Evolutionary conservation across 2,113 vertebrate species (phyloP).

Genomic region (Alethe diademata): DNA sequence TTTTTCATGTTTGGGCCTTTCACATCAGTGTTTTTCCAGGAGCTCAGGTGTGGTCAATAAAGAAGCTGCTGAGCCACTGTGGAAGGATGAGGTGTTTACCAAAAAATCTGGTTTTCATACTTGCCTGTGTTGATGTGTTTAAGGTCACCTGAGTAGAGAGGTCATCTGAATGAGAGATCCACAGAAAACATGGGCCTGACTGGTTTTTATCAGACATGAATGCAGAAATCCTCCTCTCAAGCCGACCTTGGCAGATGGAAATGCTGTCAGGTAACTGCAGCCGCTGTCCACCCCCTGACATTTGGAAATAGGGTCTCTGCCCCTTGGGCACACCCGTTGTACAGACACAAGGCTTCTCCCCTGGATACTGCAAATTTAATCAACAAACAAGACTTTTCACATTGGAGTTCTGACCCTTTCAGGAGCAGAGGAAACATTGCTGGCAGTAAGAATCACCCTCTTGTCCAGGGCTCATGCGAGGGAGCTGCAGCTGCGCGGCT

Average conservation of each 20-base stretch:
- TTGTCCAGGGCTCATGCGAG: not conserved
- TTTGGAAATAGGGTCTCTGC: not conserved
- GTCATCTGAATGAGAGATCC: accelerated
- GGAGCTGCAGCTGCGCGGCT: not conserved
- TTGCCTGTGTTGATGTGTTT: not conserved
- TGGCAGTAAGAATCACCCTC: not conserved
- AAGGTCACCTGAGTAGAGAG: not conserved
- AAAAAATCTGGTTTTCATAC: not conserved
- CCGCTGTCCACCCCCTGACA: not conserved
- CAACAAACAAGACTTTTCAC: not conserved
- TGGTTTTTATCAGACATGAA: not conserved
- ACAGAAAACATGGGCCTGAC: not conserved
- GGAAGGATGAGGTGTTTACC: accelerated
- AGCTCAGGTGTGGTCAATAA: not conserved
- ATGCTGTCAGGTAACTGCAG: not conserved
- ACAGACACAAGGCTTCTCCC: not conserved
- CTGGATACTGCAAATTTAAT: not conserved
- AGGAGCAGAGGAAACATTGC: not conserved
- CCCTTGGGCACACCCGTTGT: accelerated
- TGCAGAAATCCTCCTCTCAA: not conserved
- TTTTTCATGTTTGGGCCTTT: not conserved
- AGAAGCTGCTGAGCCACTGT: not conserved
- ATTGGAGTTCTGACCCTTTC: not conserved
- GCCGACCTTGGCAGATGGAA: not conserved
- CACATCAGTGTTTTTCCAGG: not conserved